phyloP scores from a whole-genome alignment of 2,888 invertebrate species.

The Euzophera pinguis region DNA sequence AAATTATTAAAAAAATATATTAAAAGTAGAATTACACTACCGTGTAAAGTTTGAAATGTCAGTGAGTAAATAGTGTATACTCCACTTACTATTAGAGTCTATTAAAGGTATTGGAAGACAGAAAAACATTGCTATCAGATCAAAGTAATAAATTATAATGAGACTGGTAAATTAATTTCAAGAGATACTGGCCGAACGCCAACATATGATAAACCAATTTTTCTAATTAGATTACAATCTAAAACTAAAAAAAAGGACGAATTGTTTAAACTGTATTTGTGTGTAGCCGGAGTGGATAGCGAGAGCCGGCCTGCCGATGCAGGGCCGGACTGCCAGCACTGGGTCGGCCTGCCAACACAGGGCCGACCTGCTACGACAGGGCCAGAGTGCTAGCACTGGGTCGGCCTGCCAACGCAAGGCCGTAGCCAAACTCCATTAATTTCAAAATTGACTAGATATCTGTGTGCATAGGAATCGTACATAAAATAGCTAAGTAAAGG shows the following conservation, averaged over 20 bases:
- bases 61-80: constrained; percentile 25
- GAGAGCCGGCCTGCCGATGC: not conserved
- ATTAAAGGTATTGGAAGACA: constrained; percentile 71
- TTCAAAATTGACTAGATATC: constrained; percentile 79
- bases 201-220: constrained; percentile 60
- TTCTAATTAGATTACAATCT: constrained; percentile 55
- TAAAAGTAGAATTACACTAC: constrained; percentile 53
- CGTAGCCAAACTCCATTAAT: constrained; percentile 71
- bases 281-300: constrained; percentile 31
- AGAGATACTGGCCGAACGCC: constrained; percentile 62
- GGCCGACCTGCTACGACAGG: too few relatives aligned
- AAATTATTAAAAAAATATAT: constrained; percentile 26
- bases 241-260: constrained; percentile 72
- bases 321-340: too few relatives aligned
- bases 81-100: constrained; percentile 38
- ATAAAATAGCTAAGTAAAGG: constrained; percentile 75
- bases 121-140: constrained; percentile 75
- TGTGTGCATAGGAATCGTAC: constrained; percentile 78
- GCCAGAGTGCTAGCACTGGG: too few relatives aligned
- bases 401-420: constrained; percentile 61
- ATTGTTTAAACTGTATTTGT: constrained; percentile 62
- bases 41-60: constrained; percentile 21
- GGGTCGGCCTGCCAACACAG: constrained; percentile 62
- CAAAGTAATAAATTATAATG: constrained; percentile 43
- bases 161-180: constrained; percentile 48